Base-by-base conservation (phyloP, 2,888 invertebrate genomes). In the Campoletis raptor region DNA sequence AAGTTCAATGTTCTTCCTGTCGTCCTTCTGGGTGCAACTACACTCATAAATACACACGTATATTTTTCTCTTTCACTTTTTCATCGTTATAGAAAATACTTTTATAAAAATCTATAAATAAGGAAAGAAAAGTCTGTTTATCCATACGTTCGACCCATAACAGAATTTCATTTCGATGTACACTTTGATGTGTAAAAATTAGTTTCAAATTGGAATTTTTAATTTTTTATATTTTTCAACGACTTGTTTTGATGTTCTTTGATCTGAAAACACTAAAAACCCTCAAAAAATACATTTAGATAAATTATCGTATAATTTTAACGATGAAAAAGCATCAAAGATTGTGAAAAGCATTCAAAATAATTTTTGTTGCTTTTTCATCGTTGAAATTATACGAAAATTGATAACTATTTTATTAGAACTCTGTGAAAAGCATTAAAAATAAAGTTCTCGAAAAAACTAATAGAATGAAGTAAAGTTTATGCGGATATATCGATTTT, bases 1-100 rank as follows among this genome's bases (percentile, higher is more conserved):
- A 83, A 88, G 90, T 90, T 88, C 87, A 90, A 90, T 85, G 88
- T 81, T 81, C 81, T 86, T 90, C 81, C 85, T 89, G 87, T 85
- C 87, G 89, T 85, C 87, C 83, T 87, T 73, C 70, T 76, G 79
- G 52, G 72, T 81, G 74, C 81, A 57, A 15, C 40, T 42, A 69
- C 54, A 54, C 61, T n/a, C 15, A 52, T 48, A 48, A 2, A 30
- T 42, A 24, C 42, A 76, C 24, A 37, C 30, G 8, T 15, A 24
- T 37, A 54, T 54, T 54, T 8, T 8, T 54, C 52, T 54, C n/a
- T 21, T 54, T n/a, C 8, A 21, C 12, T 54, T 54, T n/a, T n/a
- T 54, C 8, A n/a, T 54, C n/a, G 1, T 8, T 54, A 8, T n/a
- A n/a, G n/a, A 54, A 54, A n/a, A 21, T n/a, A 6, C 8, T 1